Evolutionary conservation across 2,113 vertebrate genomes (phyloP).

Genomic region (Patagioenas fasciata): DNA sequence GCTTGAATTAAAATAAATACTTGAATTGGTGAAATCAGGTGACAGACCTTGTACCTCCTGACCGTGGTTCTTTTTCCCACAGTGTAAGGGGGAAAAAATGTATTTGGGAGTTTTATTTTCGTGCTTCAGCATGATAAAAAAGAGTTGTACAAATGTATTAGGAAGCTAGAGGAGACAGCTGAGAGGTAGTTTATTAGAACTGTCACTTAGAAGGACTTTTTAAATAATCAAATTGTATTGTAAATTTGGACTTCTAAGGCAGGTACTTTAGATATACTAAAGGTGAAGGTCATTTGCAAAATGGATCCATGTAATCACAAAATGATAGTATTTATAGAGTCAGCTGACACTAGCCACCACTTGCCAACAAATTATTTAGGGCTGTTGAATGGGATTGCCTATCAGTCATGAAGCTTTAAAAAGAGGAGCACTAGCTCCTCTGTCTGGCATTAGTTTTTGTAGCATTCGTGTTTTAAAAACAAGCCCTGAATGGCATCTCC

Average conservation of each 20-base stretch:
- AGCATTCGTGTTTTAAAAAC: background rate
- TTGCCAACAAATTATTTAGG: background rate
- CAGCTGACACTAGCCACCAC: background rate
- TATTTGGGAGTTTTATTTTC: background rate
- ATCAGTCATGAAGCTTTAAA: background rate
- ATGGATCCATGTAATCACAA: background rate
- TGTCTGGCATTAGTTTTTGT: background rate
- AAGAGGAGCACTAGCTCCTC: background rate
- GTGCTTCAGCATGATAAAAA: background rate
- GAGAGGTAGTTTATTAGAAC: background rate
- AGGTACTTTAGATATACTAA: background rate
- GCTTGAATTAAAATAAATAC: background rate
- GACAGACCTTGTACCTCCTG: background rate
- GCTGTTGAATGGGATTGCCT: background rate
- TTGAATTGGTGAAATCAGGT: background rate
- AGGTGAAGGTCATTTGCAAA: background rate
- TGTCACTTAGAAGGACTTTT: background rate
- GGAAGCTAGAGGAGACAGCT: background rate
- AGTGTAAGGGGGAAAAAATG: background rate
- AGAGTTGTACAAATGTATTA: background rate
- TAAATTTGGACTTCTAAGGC: background rate
- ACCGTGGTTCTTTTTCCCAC: background rate
- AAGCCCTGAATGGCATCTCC: background rate
- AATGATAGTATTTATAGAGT: background rate
- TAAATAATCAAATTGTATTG: background rate